Conservation (phyloP, 2,888 invertebrate genomes). For the Syrista parreyssii region DNA sequence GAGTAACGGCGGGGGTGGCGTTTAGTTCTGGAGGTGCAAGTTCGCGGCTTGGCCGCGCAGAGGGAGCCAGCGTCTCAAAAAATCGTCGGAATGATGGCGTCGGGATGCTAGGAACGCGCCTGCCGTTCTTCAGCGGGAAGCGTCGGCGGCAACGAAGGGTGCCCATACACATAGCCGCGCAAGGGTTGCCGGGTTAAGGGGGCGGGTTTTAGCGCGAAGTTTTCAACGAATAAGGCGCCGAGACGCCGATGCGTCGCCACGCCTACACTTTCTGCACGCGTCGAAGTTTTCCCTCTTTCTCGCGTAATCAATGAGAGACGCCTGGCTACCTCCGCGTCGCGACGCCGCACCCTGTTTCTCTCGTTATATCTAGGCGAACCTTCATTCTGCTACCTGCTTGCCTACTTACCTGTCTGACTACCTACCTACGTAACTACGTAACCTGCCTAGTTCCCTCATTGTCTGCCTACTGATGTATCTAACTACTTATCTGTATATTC, state of each 20-base stretch:
- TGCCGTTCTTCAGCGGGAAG: not conserved
- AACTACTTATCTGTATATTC: not conserved
- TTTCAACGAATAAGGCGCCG: slow-evolving; percentile 66
- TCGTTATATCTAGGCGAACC: slow-evolving; percentile 3
- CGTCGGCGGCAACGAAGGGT: slow-evolving; percentile 19
- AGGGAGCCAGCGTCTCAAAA: slow-evolving; percentile 45
- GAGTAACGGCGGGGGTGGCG: not conserved
- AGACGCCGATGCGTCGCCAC: slow-evolving; percentile 61
- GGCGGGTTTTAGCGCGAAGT: slow-evolving; percentile 60
- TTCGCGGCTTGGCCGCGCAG: slow-evolving; percentile 25
- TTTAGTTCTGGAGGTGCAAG: slow-evolving; percentile 4
- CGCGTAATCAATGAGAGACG: slow-evolving; percentile 63
- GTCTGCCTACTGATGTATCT: not conserved
- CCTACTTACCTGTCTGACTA: not conserved
- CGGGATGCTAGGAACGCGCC: slow-evolving; percentile 18
- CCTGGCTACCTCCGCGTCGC: slow-evolving; percentile 24
- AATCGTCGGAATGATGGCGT: slow-evolving; percentile 52
- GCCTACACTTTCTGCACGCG: slow-evolving; percentile 60
- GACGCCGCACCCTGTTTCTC: slow-evolving; percentile 23
- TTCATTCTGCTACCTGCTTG: not conserved
- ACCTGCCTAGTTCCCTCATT: not conserved
- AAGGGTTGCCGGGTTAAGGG: slow-evolving; percentile 32
- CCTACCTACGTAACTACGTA: not conserved
- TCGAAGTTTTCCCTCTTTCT: slow-evolving; percentile 64
- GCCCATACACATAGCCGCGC: slow-evolving; percentile 27